Evolutionary conservation across 1,140 invertebrate species (phyloP).

Genomic region (Lamellibrachia luymesi): DNA sequence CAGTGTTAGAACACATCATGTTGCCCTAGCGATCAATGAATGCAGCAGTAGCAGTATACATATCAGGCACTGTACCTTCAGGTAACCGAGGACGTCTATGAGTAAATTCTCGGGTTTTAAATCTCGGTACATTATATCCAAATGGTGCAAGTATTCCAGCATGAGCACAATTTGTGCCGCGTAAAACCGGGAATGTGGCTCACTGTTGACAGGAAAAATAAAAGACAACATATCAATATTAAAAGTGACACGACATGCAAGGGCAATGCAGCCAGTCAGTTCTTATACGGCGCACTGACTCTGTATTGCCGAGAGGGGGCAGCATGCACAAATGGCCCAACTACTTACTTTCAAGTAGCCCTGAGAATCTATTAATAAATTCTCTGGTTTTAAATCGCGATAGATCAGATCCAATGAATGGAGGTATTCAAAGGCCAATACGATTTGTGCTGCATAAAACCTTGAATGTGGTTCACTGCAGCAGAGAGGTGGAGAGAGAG

Average conservation of each 20-base stretch:
- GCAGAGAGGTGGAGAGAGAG: slow-evolving; percentile 5
- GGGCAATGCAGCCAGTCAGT: neutral
- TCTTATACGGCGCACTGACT: neutral
- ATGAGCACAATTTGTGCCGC: slow-evolving; percentile 99
- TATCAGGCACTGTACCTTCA: slow-evolving; percentile 74
- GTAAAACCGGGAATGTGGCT: slow-evolving; percentile 98
- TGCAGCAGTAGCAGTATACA: slow-evolving; percentile 6
- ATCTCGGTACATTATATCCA: slow-evolving; percentile 98
- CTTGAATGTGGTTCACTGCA: slow-evolving; percentile 91
- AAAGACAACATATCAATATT: slow-evolving; percentile 6
- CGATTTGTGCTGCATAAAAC: slow-evolving; percentile 99
- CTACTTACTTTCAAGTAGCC: slow-evolving; percentile 84
- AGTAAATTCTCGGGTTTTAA: slow-evolving; percentile 99
- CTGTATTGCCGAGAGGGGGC: neutral
- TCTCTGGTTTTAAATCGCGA: slow-evolving; percentile 98
- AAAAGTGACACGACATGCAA: slow-evolving; percentile 4
- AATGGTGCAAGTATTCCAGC: slow-evolving; percentile 98
- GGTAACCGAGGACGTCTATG: slow-evolving; percentile 96
- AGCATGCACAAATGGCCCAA: slow-evolving; percentile 2
- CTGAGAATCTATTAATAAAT: slow-evolving; percentile 95
- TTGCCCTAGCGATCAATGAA: neutral
- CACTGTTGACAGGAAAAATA: slow-evolving; percentile 61
- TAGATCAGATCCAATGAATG: slow-evolving; percentile 99
- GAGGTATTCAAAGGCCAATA: slow-evolving; percentile 98
- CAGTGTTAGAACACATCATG: neutral